Evolutionary conservation across 2,113 vertebrate species (phyloP).

Genomic region (Epinephelus fuscoguttatus): DNA sequence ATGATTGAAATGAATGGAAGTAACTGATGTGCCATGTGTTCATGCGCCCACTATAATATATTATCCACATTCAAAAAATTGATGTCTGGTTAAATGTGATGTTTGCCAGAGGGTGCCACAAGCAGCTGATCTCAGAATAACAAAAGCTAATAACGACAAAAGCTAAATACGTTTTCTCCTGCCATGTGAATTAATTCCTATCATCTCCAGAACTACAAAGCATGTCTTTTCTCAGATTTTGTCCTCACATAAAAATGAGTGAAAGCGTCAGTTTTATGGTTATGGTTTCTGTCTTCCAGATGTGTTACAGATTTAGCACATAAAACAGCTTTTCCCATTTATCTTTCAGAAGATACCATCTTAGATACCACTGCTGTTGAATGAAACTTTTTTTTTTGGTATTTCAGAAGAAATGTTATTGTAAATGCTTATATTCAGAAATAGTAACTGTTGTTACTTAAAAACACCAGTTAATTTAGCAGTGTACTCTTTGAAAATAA

Average conservation of each 20-base stretch:
- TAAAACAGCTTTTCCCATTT: conserved; percentile 2
- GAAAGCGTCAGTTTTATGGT: conserved; percentile 7
- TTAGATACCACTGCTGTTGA: not conserved
- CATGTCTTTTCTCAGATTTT: conserved; percentile 19
- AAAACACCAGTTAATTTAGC: not conserved
- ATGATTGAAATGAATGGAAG: not conserved
- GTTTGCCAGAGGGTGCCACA: not conserved
- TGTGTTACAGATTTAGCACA: conserved; percentile 13
- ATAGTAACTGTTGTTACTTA: not conserved
- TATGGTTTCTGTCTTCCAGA: not conserved
- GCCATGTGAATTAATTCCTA: not conserved
- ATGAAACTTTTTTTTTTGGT: not conserved
- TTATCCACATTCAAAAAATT: not conserved
- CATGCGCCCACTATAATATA: not conserved
- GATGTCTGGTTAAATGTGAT: not conserved
- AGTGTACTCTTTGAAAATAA: not conserved
- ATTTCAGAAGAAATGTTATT: not conserved
- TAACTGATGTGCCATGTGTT: not conserved
- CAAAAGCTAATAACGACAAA: conserved; percentile 1
- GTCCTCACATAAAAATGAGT: not conserved
- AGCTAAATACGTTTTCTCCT: not conserved
- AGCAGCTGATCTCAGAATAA: not conserved
- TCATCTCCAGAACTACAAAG: conserved; percentile 6
- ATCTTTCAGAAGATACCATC: not conserved
- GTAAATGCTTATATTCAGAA: not conserved